Evolutionary conservation across 2,888 invertebrate genomes (phyloP).

Genomic region (Mactromeris polynyma): DNA sequence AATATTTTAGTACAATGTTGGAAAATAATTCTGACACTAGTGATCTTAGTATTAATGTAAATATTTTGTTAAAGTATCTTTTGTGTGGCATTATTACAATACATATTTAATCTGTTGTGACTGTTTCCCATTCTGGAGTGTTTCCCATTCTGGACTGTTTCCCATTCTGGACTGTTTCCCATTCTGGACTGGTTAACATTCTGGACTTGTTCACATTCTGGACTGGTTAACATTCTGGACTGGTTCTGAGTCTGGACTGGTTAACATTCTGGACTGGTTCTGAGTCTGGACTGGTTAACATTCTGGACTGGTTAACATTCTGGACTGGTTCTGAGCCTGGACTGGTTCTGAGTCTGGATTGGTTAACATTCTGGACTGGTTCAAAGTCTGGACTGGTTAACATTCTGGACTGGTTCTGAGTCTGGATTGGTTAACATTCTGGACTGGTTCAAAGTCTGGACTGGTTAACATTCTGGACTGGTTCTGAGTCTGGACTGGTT

Average conservation of each 20-base stretch:
- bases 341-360: not conserved
- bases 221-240: no score
- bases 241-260: no score
- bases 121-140: not conserved
- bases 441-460: no score
- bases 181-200: not conserved
- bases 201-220: no score
- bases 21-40: no score
- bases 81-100: not conserved
- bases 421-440: no score
- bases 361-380: not conserved
- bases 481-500: no score
- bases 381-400: not conserved
- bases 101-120: not conserved
- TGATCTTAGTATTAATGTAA: not conserved
- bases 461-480: no score
- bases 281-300: no score
- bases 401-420: no score
- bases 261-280: no score
- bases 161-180: not conserved
- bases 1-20: no score
- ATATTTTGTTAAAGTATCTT: not conserved
- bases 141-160: not conserved
- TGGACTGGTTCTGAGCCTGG: not conserved
- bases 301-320: not conserved